Evolutionary conservation across 2,797 vertebrate genomes (phyloP), one percentile per base, ranked within the genome.

Genomic region (Amblyraja radiata): DNA sequence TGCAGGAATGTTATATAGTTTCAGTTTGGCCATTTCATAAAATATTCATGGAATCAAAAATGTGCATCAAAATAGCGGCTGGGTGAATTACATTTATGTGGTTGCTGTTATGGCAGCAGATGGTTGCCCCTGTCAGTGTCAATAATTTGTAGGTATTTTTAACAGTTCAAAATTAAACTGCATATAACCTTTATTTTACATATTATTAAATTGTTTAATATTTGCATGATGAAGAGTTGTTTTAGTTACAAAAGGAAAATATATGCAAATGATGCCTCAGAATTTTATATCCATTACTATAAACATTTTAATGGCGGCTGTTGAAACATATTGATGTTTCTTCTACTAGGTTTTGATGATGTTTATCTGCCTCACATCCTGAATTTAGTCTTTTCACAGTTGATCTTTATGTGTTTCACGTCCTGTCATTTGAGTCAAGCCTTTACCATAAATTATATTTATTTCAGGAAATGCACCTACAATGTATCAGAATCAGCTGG

Each of bases 21-120:
- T 98, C 97, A 97, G 97, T 98, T 99, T 98, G 97, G 96, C 97
- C 97, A 98, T 98, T 98, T 98, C 97, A 99, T 99, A 96, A 98
- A 99, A 98, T 98, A 99, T 99, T 98, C 96, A 99, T 98, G 96
- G 95, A 95, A 96, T 97, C 96, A 97, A 97, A 98, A 97, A 97
- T 97, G 97, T 97, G 97, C 97, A 98, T 98, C 98, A 97, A 98
- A 99, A 98, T 97, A 98, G 96, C 96, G 96, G 96, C 96, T 97
- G 97, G 96, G 97, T 98, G 97, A 98, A 98, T 98, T 98, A 97
- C 97, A 97, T 97, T 97, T 97, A 97, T 97, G 97, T 97, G 97
- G 97, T 96, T 97, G 95, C 96, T 97, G 96, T 97, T 97, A 97
- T 96, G 96, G 96, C 96, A 97, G 97, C 96, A 97, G 96, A 96